Evolutionary conservation across 2,113 vertebrate species (phyloP), one percentile per base, ranked within the genome.

Genomic region (Aramus guarauna): DNA sequence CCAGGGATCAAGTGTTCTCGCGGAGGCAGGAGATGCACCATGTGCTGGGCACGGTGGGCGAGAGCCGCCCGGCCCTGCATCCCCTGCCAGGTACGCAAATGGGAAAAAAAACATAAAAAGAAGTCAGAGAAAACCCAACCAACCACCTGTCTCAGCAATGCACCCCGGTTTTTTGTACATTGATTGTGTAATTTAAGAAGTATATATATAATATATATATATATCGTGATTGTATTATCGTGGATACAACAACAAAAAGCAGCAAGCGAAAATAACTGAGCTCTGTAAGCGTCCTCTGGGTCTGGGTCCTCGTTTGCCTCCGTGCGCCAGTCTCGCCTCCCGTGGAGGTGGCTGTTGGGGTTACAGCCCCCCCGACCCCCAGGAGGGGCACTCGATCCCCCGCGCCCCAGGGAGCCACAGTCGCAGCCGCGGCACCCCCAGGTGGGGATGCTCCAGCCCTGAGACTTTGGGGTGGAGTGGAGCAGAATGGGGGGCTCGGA

Each of bases 161-260:
- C 98, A 97, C 99, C 98, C 95, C 97, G 98, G 98, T 99, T 97
- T 95, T 97, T 99, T 99, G 99, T 99, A 99, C 98, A 99, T 96
- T 98, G 98, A 99, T 98, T 98, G 99, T 99, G 99, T 99, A 99
- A 99, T 99, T 99, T 99, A 99, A 99, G 99, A 97, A 90, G 97
- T 97, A 95, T 98, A 97, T 98, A 98, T 98, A 98, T 96, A 97
- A 97, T 94, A 85, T 96, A 95, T 92, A 95, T 97, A 98, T 99
- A 97, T 99, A 91, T 98, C 97, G 99, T 99, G 99, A 98, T 98
- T 98, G 99, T 99, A 99, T 97, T 98, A 98, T 98, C 98, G 98
- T 99, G 98, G 95, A 98, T 98, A 98, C 95, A 96, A 98, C 97
- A 97, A 95, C 97, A 97, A 98, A 71, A 90, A 98, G 97, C 96